Percentiles rank a stretch among this genome's conserved stretches.
These are phyloP conservation scores for Orthonevra nobilis DNA, from an alignment of 2,888 invertebrate genomes.

Conservation along the genomic window DNA sequence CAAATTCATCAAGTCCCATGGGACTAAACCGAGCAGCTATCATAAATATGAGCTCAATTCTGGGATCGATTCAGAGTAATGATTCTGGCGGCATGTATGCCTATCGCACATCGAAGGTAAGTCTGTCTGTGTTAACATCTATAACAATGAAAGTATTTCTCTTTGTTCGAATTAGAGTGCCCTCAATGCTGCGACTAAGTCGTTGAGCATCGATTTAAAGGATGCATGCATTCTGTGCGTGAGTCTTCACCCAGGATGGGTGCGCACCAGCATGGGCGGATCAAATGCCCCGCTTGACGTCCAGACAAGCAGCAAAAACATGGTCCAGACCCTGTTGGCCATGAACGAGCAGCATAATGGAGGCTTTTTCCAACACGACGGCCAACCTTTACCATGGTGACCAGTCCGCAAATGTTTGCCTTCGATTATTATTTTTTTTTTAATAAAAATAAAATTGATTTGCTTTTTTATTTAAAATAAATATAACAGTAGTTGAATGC, in stretches of 20 bases:
- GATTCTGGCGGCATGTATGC: constrained; percentile 90
- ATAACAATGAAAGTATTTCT: background rate
- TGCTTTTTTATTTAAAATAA: constrained; percentile 69
- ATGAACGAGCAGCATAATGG: constrained; percentile 87
- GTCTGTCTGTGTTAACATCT: background rate
- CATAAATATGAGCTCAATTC: constrained; percentile 90
- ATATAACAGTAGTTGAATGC: constrained; percentile 70
- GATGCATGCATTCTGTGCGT: constrained; percentile 87
- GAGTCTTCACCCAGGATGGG: constrained; percentile 94
- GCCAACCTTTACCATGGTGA: constrained; percentile 87
- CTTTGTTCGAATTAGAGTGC: constrained; percentile 83
- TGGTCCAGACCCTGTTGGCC: constrained; percentile 84
- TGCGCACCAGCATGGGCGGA: constrained; percentile 94
- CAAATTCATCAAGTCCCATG: constrained; percentile 81
- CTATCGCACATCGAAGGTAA: constrained; percentile 92
- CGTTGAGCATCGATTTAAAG: constrained; percentile 90
- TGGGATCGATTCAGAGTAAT: constrained; percentile 90
- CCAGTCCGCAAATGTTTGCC: background rate
- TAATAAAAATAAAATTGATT: constrained; percentile 68
- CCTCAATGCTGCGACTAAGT: constrained; percentile 91
- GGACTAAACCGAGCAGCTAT: constrained; percentile 86
- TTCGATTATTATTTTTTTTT: constrained; percentile 27
- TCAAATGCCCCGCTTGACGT: constrained; percentile 87
- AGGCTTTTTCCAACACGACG: constrained; percentile 89
- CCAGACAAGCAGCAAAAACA: constrained; percentile 84